phyloP scores from a whole-genome alignment of 2,113 vertebrate genomes.

The Pterocles burchelli region DNA sequence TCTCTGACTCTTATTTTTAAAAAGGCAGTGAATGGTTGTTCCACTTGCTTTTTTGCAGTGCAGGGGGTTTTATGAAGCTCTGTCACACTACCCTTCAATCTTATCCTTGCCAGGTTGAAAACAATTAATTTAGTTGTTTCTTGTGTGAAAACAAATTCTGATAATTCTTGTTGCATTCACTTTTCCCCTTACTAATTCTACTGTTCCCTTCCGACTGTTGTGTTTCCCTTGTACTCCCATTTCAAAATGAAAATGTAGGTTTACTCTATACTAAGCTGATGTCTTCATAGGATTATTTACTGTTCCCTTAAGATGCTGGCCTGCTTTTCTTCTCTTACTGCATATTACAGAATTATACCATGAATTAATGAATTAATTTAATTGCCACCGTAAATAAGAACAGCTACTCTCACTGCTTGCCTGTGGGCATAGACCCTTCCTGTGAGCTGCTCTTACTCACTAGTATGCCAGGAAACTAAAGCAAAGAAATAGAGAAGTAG shows the following conservation, averaged over 20 bases:
- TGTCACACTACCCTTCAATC: neutral
- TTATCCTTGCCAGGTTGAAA: neutral
- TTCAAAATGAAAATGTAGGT: neutral
- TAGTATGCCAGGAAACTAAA: neutral
- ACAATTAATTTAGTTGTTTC: neutral
- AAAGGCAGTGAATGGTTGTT: neutral
- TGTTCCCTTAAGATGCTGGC: neutral
- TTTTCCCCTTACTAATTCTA: neutral
- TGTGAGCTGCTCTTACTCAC: neutral
- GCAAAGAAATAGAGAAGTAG: neutral
- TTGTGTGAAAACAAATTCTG: neutral
- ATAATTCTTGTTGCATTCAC: neutral
- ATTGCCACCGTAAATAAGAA: neutral
- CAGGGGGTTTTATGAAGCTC: neutral
- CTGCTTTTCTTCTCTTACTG: neutral
- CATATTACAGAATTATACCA: neutral
- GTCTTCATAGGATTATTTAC: neutral
- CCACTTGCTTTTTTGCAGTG: neutral
- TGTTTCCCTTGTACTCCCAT: neutral
- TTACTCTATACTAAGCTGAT: neutral
- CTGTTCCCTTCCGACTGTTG: neutral
- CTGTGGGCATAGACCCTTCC: neutral
- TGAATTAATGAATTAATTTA: neutral
- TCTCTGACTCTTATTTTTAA: neutral
- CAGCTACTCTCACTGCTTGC: accelerated